A percentile compares a stretch with the other conserved stretches of the same genome.
Conservation (phyloP, 2,888 invertebrate species). For the Emmelina monodactyla region DNA sequence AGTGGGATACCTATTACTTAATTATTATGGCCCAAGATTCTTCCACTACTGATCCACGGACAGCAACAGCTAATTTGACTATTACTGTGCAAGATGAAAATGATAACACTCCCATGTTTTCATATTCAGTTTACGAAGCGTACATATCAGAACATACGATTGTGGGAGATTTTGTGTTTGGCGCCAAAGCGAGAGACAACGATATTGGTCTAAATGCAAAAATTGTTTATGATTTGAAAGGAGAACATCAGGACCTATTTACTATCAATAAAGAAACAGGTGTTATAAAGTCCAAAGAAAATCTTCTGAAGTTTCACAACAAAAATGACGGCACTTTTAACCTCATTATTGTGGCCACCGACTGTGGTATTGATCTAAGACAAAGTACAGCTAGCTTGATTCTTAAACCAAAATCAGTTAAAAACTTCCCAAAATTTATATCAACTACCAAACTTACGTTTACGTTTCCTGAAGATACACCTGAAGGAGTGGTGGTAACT, state of each 20-base stretch:
- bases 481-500: constrained; percentile 79
- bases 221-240: constrained; percentile 79
- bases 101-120: constrained; percentile 84
- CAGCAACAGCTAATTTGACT: constrained; percentile 83
- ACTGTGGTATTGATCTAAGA: constrained; percentile 75
- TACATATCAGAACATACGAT: constrained; percentile 84
- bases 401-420: constrained; percentile 78
- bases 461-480: constrained; percentile 80
- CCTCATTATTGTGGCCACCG: constrained; percentile 80
- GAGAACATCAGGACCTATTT: constrained; percentile 81
- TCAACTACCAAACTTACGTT: constrained; percentile 75
- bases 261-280: constrained; percentile 82
- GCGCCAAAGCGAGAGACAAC: constrained; percentile 84
- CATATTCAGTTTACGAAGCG: constrained; percentile 76
- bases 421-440: constrained; percentile 82
- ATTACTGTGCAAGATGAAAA: constrained; percentile 83
- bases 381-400: constrained; percentile 78
- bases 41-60: constrained; percentile 83
- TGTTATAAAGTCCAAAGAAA: constrained; percentile 81
- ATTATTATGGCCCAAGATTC: constrained; percentile 90
- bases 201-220: constrained; percentile 85
- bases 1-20: constrained; percentile 77
- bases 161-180: constrained; percentile 87
- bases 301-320: constrained; percentile 64
- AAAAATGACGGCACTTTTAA: constrained; percentile 70